phyloP scores from a whole-genome alignment of 2,113 vertebrate genomes.

The Prinia subflava region DNA sequence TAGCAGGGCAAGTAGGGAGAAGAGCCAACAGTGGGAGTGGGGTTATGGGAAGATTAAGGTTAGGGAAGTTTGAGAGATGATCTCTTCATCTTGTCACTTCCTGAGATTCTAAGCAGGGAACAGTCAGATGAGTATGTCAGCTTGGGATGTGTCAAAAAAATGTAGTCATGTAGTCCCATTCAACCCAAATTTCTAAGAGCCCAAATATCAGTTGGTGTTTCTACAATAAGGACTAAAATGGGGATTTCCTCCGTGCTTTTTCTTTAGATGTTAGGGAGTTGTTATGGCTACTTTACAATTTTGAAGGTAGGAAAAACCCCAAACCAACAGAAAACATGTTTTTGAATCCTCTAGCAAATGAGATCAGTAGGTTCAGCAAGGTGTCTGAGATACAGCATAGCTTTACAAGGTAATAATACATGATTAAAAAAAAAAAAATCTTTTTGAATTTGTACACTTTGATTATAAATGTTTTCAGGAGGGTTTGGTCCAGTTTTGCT shows the following conservation, averaged over 20 bases:
- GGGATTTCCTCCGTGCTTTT: neutral
- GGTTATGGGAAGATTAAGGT: neutral
- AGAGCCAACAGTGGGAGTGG: neutral
- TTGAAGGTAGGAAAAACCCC: neutral
- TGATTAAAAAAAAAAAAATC: neutral
- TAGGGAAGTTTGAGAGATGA: neutral
- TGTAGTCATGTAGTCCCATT: neutral
- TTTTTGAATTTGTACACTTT: neutral
- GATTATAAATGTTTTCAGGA: neutral
- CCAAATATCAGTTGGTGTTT: neutral
- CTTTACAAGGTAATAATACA: neutral
- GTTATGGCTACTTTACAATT: neutral
- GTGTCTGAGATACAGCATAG: neutral
- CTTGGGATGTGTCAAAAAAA: neutral
- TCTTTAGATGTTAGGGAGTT: neutral
- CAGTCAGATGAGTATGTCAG: neutral
- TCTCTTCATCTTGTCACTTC: neutral
- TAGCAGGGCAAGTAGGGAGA: neutral
- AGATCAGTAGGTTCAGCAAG: neutral
- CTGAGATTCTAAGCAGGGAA: neutral
- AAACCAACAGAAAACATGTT: neutral
- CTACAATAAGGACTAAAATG: neutral
- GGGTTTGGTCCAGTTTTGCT: neutral
- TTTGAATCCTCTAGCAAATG: neutral
- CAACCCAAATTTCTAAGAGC: neutral